Base-by-base conservation (phyloP, 2,888 invertebrate genomes). In the Lasiommata megera region DNA sequence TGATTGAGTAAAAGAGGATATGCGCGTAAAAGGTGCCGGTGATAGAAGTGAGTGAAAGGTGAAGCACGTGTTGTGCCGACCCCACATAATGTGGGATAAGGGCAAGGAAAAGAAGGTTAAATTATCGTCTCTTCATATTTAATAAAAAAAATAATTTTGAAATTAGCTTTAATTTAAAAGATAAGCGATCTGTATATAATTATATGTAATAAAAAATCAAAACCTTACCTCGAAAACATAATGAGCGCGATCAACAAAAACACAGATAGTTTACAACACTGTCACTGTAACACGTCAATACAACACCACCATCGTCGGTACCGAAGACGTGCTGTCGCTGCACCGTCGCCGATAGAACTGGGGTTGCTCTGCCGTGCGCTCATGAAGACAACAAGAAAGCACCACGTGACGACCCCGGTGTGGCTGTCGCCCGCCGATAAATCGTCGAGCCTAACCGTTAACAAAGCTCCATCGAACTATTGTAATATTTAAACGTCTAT, bases 301-400 rank as follows among this genome's bases (percentile, higher is more conserved):
- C 29, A 41, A 16, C 31, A 52, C 18, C 41, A 52, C 18, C 52
- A 52, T 52, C 52, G 17, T 52, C 52, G 41, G 52, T 17, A 51
- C 40, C 40, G 17, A 23, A 36, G 28, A 74, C 82, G 83, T 83
- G 80, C 76, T 77, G 65, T 62, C 75, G 69, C 72, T 65, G 74
- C 74, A 73, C 74, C 78, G 79, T 68, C 73, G 72, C 69, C 70
- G 73, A 69, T 62, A 69, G 76, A 77, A 85, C 85, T 85, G 83
- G 71, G 71, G 60, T 60, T 67, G 64, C 64, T 29, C 43, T 62
- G 62, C 69, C 60, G 61, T 58, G 60, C 65, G 56, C 72, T 70
- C 70, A 78, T 70, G 80, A 82, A 84, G 79, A 77, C 82, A 82
- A 72, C 74, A 77, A 65, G 70, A 69, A 70, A 70, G 70, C 63